Percentiles rank a stretch among this genome's conserved stretches.
Conservation (phyloP, 2,797 vertebrate genomes). For the Poeciliopsis turneri region DNA sequence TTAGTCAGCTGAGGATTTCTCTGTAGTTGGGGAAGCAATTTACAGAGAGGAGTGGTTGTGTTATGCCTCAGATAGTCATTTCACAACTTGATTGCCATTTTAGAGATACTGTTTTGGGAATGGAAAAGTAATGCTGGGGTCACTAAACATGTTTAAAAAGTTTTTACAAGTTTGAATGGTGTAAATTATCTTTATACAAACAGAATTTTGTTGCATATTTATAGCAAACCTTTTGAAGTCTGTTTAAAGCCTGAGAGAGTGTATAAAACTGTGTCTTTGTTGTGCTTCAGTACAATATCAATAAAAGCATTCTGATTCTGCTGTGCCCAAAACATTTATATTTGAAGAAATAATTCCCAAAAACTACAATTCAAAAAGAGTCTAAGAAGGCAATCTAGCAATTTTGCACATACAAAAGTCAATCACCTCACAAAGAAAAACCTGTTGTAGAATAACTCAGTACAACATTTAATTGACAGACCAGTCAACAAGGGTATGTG, state of each 20-base stretch:
- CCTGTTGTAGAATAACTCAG: background rate
- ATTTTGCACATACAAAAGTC: background rate
- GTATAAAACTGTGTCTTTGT: conserved; percentile 64
- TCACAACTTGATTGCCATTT: conserved; percentile 21
- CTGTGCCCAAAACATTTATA: conserved; percentile 61
- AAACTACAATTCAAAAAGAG: conserved; percentile 41
- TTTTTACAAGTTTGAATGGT: conserved; percentile 18
- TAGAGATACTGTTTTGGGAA: conserved; percentile 25
- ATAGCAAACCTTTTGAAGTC: conserved; percentile 65
- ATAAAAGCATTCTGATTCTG: conserved; percentile 12
- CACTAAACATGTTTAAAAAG: conserved; percentile 37
- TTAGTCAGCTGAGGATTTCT: conserved; percentile 42
- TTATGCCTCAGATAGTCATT: conserved; percentile 61
- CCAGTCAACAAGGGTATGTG: background rate
- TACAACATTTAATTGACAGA: background rate
- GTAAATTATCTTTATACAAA: conserved; percentile 19
- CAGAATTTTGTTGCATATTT: conserved; percentile 40
- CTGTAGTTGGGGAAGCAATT: conserved; percentile 31
- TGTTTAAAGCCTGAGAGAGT: conserved; percentile 58
- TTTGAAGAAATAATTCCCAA: conserved; percentile 57
- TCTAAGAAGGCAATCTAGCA: conserved; percentile 41
- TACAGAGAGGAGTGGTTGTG: conserved; percentile 22
- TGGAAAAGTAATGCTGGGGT: conserved; percentile 29
- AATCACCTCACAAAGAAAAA: conserved; percentile 1
- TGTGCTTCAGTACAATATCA: too few relatives aligned